Percentiles rank a stretch among this genome's conserved stretches.
Conservation (phyloP, 2,888 invertebrate species). For the Lasioglossum oenotherae region DNA sequence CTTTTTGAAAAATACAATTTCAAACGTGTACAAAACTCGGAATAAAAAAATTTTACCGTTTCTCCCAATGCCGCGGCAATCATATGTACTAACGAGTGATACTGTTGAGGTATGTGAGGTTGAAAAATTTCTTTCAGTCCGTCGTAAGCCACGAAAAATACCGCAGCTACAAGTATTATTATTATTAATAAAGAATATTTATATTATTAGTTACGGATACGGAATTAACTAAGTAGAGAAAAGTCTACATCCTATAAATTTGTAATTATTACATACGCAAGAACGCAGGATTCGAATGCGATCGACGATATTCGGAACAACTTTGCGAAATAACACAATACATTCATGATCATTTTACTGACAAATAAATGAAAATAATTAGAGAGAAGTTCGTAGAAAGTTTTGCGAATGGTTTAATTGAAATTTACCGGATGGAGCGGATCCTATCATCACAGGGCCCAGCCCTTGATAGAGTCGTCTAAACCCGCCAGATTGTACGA, state of each 20-base stretch:
- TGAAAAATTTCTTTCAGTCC: constrained; percentile 88
- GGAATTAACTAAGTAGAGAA: not conserved
- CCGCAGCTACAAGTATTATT: constrained; percentile 86
- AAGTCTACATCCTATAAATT: not conserved
- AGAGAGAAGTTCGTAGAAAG: not conserved
- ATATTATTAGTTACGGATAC: not conserved
- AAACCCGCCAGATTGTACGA: constrained; percentile 95
- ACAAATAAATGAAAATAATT: constrained; percentile 7
- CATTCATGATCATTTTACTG: not conserved
- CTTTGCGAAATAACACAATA: not conserved
- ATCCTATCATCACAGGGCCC: constrained; percentile 91
- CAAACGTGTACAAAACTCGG: not conserved
- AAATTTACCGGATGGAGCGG: constrained; percentile 90
- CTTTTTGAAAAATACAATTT: not conserved
- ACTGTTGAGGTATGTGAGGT: constrained; percentile 85
- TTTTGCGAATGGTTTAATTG: not conserved
- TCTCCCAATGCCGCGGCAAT: constrained; percentile 93
- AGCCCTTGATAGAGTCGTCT: constrained; percentile 92
- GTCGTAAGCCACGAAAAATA: constrained; percentile 97
- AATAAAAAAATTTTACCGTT: constrained; percentile 87
- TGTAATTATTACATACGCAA: not conserved
- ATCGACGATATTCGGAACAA: not conserved
- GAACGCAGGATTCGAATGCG: not conserved
- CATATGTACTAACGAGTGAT: constrained; percentile 92
- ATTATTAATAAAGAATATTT: constrained; percentile 26